Percentiles rank a stretch among this genome's conserved stretches.
Evolutionary conservation across 2,888 invertebrate genomes (phyloP).

Genomic region (Gymnosoma rotundatum): DNA sequence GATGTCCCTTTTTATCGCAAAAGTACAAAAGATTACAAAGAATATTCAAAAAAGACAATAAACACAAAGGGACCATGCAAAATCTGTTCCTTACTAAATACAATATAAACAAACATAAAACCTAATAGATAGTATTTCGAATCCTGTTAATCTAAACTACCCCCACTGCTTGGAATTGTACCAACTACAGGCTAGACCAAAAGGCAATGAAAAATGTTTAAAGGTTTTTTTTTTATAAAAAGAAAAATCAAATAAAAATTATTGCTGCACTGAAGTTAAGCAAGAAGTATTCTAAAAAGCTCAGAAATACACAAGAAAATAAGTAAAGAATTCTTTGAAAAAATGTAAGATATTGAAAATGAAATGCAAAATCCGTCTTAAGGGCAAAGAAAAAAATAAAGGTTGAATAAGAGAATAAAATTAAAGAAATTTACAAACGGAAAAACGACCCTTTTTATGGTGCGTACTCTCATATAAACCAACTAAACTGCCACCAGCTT

Average conservation of each 20-base stretch:
- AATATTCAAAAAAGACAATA: neutral
- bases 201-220: constrained; percentile 44
- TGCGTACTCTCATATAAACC: constrained; percentile 73
- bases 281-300: too few species aligned
- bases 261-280: neutral
- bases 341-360: neutral
- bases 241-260: constrained; percentile 31
- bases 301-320: too few species aligned
- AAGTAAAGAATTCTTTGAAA: neutral
- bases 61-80: constrained; percentile 36
- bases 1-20: constrained; percentile 69
- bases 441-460: constrained; percentile 70
- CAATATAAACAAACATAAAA: constrained; percentile 61
- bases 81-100: constrained; percentile 47
- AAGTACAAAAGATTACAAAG: constrained; percentile 35
- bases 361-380: neutral
- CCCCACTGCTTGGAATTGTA: neutral
- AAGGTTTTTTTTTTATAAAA: constrained; percentile 41
- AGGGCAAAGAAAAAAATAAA: constrained; percentile 14
- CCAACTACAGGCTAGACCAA: neutral
- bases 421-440: constrained; percentile 18
- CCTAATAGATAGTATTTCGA: constrained; percentile 53
- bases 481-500: constrained; percentile 72
- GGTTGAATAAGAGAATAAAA: constrained; percentile 33
- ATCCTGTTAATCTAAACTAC: constrained; percentile 55